These are phyloP conservation scores for Reticulitermes speratus DNA, from an alignment of 1,140 invertebrate species.

Conservation along the genomic window DNA sequence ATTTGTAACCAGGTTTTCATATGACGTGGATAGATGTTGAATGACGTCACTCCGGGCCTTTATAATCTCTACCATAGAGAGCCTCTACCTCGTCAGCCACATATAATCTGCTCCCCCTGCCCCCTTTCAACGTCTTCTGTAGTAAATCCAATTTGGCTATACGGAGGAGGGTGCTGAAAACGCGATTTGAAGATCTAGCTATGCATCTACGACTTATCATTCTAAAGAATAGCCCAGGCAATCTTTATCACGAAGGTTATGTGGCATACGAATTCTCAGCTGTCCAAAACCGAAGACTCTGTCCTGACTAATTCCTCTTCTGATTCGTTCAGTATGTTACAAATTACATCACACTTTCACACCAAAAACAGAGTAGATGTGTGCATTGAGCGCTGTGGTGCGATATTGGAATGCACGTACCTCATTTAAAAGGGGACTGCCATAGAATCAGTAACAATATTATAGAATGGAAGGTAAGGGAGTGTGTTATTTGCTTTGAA, in stretches of 20 bases:
- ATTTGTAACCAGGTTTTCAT: no score
- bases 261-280: neutral
- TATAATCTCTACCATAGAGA: neutral
- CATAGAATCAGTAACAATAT: no score
- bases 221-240: neutral
- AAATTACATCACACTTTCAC: neutral
- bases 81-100: slow-evolving; percentile 1
- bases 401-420: no score
- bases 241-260: neutral
- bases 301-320: neutral
- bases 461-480: no score
- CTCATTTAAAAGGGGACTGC: no score
- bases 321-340: neutral
- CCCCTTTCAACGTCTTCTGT: neutral
- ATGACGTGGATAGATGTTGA: no score
- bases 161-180: neutral
- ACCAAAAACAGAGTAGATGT: neutral
- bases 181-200: neutral
- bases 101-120: neutral
- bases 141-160: slow-evolving; percentile 8
- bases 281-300: neutral
- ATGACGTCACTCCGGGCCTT: no score
- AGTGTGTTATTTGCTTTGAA: no score
- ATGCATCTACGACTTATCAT: neutral
- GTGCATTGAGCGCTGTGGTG: no score